Percentiles rank a stretch among this genome's conserved stretches.
These are phyloP conservation scores for Echiichthys vipera DNA, from an alignment of 2,797 vertebrate genomes.

Conservation along the genomic window DNA sequence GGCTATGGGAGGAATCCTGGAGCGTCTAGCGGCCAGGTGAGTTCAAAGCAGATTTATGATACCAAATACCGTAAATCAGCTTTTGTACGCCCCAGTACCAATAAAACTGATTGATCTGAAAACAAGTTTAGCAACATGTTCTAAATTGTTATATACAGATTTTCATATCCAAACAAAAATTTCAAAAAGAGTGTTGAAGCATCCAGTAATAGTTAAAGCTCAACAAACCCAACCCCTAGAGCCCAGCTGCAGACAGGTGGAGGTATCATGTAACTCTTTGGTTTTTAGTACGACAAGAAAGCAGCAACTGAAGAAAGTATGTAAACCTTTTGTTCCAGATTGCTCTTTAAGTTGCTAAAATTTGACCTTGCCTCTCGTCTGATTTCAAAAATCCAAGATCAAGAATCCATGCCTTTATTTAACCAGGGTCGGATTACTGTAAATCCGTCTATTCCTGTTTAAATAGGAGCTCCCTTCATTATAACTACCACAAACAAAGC, in stretches of 20 bases:
- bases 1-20: slow-evolving; percentile 90
- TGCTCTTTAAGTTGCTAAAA: neutral
- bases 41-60: slow-evolving; percentile 45
- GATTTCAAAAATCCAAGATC: slow-evolving; percentile 10
- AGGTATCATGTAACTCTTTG: neutral
- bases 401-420: neutral
- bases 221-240: neutral
- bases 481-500: slow-evolving; percentile 18
- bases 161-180: neutral
- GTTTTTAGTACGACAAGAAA: too few species aligned
- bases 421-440: slow-evolving; percentile 7
- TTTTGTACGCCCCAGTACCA: neutral
- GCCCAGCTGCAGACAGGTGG: neutral
- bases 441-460: slow-evolving; percentile 18
- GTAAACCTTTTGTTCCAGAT: neutral
- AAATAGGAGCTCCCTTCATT: slow-evolving; percentile 6
- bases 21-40: slow-evolving; percentile 93
- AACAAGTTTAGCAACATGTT: neutral
- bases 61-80: neutral
- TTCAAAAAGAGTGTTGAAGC: neutral
- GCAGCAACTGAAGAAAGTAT: neutral
- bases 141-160: neutral
- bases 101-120: neutral
- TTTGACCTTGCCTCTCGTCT: neutral
- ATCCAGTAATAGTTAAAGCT: neutral